phyloP scores from a whole-genome alignment of 2,113 vertebrate species.

The Ivindomyrus marchei region DNA sequence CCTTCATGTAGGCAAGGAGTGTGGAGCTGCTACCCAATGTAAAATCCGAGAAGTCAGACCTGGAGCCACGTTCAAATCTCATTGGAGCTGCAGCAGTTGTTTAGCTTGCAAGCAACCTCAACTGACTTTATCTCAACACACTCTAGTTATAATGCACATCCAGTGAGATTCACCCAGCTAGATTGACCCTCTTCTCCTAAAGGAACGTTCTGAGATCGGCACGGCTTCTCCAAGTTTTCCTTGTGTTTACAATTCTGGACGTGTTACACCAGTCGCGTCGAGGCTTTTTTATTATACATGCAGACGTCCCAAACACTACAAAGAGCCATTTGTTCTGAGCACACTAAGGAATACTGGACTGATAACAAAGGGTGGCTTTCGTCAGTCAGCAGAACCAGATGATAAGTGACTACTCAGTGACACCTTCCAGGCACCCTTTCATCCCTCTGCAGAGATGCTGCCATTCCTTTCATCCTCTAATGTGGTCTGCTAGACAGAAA shows the following conservation, averaged over 20 bases:
- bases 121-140: not conserved
- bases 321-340: not conserved
- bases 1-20: not conserved
- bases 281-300: not conserved
- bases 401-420: constrained; percentile 44
- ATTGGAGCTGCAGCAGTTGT: not conserved
- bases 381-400: constrained; percentile 24
- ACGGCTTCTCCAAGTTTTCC: not conserved
- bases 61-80: not conserved
- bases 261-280: not conserved
- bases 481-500: not conserved
- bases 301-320: not conserved
- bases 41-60: not conserved
- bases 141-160: not conserved
- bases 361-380: constrained; percentile 20
- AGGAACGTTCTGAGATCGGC: not conserved
- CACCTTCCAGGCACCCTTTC: constrained; percentile 35
- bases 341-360: not conserved
- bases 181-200: not conserved
- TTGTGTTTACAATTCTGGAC: not conserved
- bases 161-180: not conserved
- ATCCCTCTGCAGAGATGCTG: constrained; percentile 22
- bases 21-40: not conserved
- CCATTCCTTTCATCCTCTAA: not conserved
- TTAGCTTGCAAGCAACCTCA: not conserved